These are phyloP conservation scores for Nanorana parkeri DNA, from an alignment of 2,113 vertebrate genomes.

Conservation along the genomic window DNA sequence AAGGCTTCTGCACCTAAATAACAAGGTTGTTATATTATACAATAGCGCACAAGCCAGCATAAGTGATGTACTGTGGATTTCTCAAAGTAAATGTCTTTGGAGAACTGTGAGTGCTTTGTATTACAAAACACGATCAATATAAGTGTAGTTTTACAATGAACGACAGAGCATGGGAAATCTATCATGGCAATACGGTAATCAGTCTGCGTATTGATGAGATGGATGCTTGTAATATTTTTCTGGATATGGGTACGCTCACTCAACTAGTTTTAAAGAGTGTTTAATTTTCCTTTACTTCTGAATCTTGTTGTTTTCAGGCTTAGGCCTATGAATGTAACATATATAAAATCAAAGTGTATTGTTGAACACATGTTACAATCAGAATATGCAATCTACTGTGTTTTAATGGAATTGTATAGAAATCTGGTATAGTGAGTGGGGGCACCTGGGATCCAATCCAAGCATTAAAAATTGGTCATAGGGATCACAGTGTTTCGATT, in stretches of 20 bases:
- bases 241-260: background rate
- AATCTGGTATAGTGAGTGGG: too few relatives aligned
- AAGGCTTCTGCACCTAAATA: constrained; percentile 6
- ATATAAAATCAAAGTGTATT: too few relatives aligned
- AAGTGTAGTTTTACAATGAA: constrained; percentile 42
- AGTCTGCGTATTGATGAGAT: constrained; percentile 43
- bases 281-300: background rate
- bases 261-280: background rate
- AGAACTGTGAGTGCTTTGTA: constrained; percentile 38
- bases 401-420: too few relatives aligned
- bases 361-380: too few relatives aligned
- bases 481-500: too few relatives aligned
- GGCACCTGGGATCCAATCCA: too few relatives aligned
- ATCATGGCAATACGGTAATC: constrained; percentile 40
- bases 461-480: too few relatives aligned
- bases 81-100: constrained; percentile 44
- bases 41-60: background rate
- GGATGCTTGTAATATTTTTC: constrained; percentile 20
- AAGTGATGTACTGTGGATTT: constrained; percentile 41
- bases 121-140: constrained; percentile 43
- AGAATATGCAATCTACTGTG: too few relatives aligned
- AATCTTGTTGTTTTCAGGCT: too few relatives aligned
- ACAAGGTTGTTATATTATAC: constrained; percentile 1
- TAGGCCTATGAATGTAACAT: too few relatives aligned
- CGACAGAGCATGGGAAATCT: constrained; percentile 24